phyloP scores from a whole-genome alignment of 1,140 invertebrate genomes.

The Chionoecetes opilio region DNA sequence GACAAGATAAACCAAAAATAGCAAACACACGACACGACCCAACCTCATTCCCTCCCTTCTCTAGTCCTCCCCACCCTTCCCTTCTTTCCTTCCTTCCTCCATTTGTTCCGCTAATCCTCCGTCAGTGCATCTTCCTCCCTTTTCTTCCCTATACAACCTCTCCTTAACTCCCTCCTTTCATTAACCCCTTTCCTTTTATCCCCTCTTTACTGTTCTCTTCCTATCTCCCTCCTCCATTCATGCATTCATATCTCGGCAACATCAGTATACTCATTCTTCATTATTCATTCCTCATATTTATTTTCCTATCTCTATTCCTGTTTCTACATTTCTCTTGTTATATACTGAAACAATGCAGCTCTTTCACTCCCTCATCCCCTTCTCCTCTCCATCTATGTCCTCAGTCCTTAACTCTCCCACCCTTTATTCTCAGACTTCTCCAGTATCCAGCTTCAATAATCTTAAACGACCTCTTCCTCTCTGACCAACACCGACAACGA shows the following conservation, averaged over 20 bases:
- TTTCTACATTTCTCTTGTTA: background rate
- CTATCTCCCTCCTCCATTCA: background rate
- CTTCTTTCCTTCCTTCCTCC: background rate
- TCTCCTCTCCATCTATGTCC: background rate
- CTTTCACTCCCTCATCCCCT: background rate
- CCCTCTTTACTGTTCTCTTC: background rate
- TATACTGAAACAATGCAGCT: background rate
- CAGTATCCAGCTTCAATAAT: conserved; percentile 17
- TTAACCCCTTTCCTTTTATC: too few species aligned
- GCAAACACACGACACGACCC: background rate
- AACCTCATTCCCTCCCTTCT: background rate
- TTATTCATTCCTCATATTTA: background rate
- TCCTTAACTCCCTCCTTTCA: background rate
- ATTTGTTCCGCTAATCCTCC: background rate
- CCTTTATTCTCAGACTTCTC: conserved; percentile 1
- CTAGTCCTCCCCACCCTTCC: background rate
- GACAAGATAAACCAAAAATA: background rate
- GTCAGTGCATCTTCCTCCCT: background rate
- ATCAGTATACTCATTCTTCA: background rate
- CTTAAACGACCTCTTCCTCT: background rate
- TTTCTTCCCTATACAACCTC: background rate
- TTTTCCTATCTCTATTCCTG: background rate
- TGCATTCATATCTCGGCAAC: background rate
- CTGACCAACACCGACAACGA: background rate
- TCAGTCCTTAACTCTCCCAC: background rate